These are phyloP conservation scores for Herpailurus yagouaroundi DNA, from an alignment of 2,113 vertebrate species.

Conservation along the genomic window DNA sequence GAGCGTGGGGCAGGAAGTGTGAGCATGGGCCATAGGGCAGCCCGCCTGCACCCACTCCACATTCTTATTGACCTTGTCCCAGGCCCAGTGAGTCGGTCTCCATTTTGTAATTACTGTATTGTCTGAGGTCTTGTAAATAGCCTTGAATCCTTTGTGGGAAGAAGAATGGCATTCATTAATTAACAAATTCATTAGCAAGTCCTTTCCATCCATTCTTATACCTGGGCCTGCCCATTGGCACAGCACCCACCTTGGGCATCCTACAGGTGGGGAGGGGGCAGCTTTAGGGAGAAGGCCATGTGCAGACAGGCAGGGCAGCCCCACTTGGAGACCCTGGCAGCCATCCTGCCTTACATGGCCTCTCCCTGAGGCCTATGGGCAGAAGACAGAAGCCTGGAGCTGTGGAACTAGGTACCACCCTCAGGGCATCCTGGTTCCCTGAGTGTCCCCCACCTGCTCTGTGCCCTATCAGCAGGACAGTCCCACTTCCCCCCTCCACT, in stretches of 20 bases:
- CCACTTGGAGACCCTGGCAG: not conserved
- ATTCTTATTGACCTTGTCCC: not conserved
- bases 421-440: not conserved
- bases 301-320: not conserved
- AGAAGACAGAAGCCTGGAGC: not conserved
- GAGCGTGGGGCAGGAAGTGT: not conserved
- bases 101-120: not conserved
- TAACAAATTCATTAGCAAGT: not conserved
- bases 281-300: rapidly evolving
- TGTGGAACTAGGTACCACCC: not conserved
- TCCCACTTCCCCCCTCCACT: not conserved
- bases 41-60: not conserved
- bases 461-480: no score
- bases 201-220: not conserved
- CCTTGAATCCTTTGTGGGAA: not conserved
- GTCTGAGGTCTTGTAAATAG: not conserved
- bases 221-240: not conserved
- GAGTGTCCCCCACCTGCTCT: not conserved
- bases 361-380: not conserved
- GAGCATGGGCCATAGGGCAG: not conserved
- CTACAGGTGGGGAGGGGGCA: no score
- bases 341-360: not conserved
- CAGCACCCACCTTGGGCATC: not conserved
- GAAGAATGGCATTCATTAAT: not conserved
- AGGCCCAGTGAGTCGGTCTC: not conserved